These are phyloP conservation scores for Holothuria leucospilota DNA, from an alignment of 53 echinoderm and acorn worm genomes.

Conservation along the genomic window DNA sequence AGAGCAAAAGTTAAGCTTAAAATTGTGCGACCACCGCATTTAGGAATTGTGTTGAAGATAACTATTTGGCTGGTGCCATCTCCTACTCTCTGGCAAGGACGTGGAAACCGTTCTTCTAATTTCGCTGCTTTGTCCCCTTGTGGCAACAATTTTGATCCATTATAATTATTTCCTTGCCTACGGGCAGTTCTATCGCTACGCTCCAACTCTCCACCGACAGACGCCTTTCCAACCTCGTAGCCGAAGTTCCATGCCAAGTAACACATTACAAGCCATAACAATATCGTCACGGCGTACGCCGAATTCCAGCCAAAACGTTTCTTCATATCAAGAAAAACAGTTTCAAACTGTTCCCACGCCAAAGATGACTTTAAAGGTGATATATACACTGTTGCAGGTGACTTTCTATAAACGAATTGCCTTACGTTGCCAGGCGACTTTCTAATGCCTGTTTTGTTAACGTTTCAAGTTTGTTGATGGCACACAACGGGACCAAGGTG, in stretches of 20 bases:
- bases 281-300: constrained; percentile 11
- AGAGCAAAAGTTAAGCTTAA: constrained; percentile 21
- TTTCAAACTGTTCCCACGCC: no score
- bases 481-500: no score
- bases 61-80: not conserved
- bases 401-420: no score
- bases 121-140: no score
- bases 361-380: no score
- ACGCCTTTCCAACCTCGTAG: constrained; percentile 20
- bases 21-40: constrained; percentile 30
- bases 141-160: not conserved
- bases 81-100: not conserved
- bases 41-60: not conserved
- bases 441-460: no score
- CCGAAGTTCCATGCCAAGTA: constrained; percentile 40
- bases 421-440: no score
- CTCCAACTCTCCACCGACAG: not conserved
- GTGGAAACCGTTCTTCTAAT: not conserved
- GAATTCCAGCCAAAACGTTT: not conserved
- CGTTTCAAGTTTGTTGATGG: no score
- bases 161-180: not conserved
- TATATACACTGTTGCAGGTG: no score
- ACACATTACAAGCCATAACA: constrained; percentile 11
- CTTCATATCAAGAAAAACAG: not conserved
- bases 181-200: not conserved